phyloP scores from a whole-genome alignment of 2,797 vertebrate genomes.

The Pelochelys cantorii region DNA sequence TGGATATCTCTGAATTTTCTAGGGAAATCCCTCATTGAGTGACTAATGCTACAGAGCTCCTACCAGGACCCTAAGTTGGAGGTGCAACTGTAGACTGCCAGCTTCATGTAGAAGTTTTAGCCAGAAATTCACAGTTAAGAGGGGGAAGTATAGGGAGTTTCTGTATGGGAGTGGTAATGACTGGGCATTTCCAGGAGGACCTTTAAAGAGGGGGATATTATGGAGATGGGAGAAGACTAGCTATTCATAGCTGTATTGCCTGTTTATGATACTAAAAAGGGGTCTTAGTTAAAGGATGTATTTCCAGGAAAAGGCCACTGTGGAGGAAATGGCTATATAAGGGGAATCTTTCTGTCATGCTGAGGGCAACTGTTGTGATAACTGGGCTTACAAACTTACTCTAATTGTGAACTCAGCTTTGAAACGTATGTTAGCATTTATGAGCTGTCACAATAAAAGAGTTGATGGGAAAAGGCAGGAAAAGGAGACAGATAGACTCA shows the following conservation, averaged over 20 bases:
- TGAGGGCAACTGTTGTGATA: not conserved
- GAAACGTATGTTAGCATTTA: not conserved
- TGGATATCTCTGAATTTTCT: not conserved
- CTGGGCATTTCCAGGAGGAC: not conserved
- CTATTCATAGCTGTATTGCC: not conserved
- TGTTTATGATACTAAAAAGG: not conserved
- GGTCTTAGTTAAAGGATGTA: not conserved
- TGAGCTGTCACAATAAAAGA: not conserved
- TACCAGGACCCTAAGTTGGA: not conserved
- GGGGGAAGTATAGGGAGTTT: not conserved
- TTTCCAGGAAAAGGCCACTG: not conserved
- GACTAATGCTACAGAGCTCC: not conserved
- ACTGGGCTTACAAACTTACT: not conserved
- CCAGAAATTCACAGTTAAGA: not conserved
- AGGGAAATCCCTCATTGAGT: not conserved
- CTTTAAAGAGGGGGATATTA: not conserved
- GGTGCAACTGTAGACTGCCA: not conserved
- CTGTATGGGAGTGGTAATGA: not conserved
- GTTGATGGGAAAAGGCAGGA: not conserved
- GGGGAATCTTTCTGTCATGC: not conserved
- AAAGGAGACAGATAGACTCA: not conserved
- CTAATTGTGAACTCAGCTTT: not conserved
- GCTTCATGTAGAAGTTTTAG: not conserved
- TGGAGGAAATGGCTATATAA: not conserved
- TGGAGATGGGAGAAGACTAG: not conserved